These are phyloP conservation scores for Pterophyllum scalare DNA, from an alignment of 2,113 vertebrate species.

Conservation along the genomic window DNA sequence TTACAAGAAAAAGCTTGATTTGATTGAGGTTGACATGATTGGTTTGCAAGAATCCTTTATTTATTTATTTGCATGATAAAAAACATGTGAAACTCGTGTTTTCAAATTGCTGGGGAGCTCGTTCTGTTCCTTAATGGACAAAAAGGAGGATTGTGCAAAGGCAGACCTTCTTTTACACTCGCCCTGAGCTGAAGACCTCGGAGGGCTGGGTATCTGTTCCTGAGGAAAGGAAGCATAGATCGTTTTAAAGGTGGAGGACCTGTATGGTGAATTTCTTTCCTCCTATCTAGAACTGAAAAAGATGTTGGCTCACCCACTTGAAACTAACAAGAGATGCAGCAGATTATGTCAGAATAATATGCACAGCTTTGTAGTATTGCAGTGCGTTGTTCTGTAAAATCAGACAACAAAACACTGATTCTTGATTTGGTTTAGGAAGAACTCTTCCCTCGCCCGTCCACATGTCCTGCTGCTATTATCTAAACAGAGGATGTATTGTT, in stretches of 20 bases:
- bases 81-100: not conserved
- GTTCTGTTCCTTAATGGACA: not conserved
- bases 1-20: not conserved
- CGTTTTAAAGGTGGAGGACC: no score
- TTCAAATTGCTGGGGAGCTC: not conserved
- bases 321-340: not conserved
- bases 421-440: not conserved
- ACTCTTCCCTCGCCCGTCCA: not conserved
- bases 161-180: not conserved
- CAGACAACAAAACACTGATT: not conserved
- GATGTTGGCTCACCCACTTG: not conserved
- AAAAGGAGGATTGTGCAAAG: not conserved
- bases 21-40: not conserved
- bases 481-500: not conserved
- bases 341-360: not conserved
- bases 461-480: not conserved
- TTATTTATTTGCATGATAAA: not conserved
- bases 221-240: no score
- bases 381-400: not conserved
- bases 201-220: not conserved
- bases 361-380: conserved; percentile 3
- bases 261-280: no score
- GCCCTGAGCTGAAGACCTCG: not conserved
- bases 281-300: no score
- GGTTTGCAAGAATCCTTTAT: not conserved